These are phyloP conservation scores for Rhopalosiphum maidis DNA, from an alignment of 1,140 invertebrate genomes.

Conservation along the genomic window DNA sequence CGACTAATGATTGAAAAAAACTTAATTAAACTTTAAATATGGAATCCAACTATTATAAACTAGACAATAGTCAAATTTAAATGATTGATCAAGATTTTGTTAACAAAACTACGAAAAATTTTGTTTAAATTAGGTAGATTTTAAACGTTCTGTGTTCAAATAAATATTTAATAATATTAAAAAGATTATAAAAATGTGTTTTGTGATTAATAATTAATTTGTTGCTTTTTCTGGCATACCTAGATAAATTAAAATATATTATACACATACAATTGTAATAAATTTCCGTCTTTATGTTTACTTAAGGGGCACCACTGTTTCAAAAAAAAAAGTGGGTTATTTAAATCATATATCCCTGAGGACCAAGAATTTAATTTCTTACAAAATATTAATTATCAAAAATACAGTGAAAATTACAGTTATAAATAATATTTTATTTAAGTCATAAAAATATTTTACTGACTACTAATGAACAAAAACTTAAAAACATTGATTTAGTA, in stretches of 20 bases:
- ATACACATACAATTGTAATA: neutral
- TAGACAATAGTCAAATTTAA: neutral
- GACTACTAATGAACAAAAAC: neutral
- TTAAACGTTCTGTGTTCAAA: neutral
- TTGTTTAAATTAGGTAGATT: neutral
- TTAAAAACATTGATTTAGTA: neutral
- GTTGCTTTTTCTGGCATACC: neutral
- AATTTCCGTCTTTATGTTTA: neutral
- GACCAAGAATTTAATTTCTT: neutral
- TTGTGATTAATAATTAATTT: neutral
- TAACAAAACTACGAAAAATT: neutral
- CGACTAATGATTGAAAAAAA: neutral
- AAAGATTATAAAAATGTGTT: neutral
- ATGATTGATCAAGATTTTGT: neutral
- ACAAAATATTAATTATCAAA: neutral
- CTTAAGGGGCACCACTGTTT: neutral
- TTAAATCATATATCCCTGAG: neutral
- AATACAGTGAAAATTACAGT: neutral
- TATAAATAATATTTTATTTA: conserved; percentile 1
- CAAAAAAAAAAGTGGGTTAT: neutral
- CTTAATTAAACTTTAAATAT: neutral
- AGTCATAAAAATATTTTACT: neutral
- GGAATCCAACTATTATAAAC: neutral
- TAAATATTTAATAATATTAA: neutral
- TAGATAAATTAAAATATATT: neutral